Conservation (phyloP, 2,797 vertebrate genomes). For the Chromis chromis region DNA sequence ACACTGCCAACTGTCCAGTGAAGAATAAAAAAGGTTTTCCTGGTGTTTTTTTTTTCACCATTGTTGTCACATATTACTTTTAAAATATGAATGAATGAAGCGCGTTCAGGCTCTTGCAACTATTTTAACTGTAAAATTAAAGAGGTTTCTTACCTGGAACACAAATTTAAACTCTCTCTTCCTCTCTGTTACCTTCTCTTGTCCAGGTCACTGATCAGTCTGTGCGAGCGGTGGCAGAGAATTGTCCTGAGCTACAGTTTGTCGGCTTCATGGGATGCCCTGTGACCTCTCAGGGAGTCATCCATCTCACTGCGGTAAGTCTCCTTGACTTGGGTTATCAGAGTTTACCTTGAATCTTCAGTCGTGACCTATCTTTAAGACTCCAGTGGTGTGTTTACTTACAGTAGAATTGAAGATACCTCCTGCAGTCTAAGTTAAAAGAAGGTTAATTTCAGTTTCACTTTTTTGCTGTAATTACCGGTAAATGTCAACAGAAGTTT, state of each 20-base stretch:
- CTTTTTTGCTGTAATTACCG: conserved; percentile 42
- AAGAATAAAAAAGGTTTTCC: neutral
- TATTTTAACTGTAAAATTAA: too few species aligned
- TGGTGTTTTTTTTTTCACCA: neutral
- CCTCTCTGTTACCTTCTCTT: neutral
- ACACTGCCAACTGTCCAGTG: neutral
- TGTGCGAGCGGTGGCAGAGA: conserved; percentile 93
- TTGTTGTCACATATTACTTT: neutral
- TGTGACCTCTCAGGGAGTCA: conserved; percentile 96
- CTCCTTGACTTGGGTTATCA: neutral
- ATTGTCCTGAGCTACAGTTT: conserved; percentile 95
- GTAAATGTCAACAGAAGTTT: conserved; percentile 53
- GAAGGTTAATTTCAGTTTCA: conserved; percentile 33
- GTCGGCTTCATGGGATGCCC: conserved; percentile 99
- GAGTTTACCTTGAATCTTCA: neutral
- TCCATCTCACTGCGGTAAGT: conserved; percentile 95
- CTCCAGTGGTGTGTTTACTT: conserved; percentile 3
- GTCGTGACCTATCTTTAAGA: neutral
- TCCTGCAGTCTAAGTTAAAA: conserved; percentile 33
- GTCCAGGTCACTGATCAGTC: conserved; percentile 94
- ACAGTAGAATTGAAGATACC: neutral
- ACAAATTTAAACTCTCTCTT: neutral
- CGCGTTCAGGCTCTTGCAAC: too few species aligned
- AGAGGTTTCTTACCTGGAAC: neutral
- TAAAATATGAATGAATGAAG: conserved; percentile 6